Evolutionary conservation across 2,113 vertebrate species (phyloP), one percentile per base, ranked within the genome.

Genomic region (Lathamus discolor): DNA sequence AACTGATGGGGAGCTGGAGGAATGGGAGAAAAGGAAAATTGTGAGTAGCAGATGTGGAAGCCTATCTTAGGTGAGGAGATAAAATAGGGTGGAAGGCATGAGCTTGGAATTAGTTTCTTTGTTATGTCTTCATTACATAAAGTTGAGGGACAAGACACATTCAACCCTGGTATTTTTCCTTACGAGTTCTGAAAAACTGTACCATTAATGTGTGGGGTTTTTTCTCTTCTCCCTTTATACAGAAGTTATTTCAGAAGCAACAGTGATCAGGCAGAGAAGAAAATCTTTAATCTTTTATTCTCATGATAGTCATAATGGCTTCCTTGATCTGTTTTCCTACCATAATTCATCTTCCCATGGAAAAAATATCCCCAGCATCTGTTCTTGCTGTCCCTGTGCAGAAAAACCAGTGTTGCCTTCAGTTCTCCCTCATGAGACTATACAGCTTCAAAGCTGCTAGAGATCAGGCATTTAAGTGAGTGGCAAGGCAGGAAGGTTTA

Each of bases 201-300:
- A 12, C 51, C 31, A 8, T 5, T 70, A 8, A 33, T 73, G 37
- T 35, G 7, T 57, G 27, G 0, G 1, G 0, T 8, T 35, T 61
- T 81, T 57, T 51, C 18, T 92, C 31, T 74, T 82, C 91, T 57
- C 35, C 48, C 59, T 83, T 90, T 31, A 33, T 28, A 33, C 9
- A 43, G 44, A 61, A 88, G 31, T 70, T n/a, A n/a, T 90, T 92
- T 95, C 62, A 83, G 84, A 28, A 87, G 18, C 62, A 86, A 22
- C 22, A 74, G 33, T 11, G 10, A 70, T 25, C 55, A 88, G 10
- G 20, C 62, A 22, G 28, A 76, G 57, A 91, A 81, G 49, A 83
- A 91, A 62, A 78, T 44, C 27, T 78, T 89, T 67, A 62, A 27
- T 79, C 43, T 66, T 90, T 79, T 87, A 24, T 76, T 83, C 28